A percentile compares a stretch with the other conserved stretches of the same genome.
phyloP scores from a whole-genome alignment of 2,113 vertebrate genomes.

The Prinia subflava region DNA sequence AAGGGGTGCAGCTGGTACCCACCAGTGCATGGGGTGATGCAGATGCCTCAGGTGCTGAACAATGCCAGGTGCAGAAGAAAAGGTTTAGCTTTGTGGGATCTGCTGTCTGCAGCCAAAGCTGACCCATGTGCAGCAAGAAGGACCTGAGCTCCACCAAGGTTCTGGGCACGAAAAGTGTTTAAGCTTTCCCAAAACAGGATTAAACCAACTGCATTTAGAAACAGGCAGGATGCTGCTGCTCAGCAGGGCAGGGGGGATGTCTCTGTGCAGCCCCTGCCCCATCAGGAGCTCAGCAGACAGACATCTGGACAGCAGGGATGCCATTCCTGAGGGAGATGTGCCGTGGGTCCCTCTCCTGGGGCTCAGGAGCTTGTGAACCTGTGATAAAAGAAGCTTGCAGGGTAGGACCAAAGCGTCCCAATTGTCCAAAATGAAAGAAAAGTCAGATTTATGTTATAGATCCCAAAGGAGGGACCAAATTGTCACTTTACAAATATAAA shows the following conservation, averaged over 20 bases:
- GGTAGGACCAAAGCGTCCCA: neutral
- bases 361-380: accelerated
- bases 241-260: neutral
- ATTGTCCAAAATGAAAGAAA: neutral
- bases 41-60: neutral
- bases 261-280: neutral
- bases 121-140: neutral
- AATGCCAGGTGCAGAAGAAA: neutral
- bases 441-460: neutral
- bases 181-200: neutral
- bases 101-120: neutral
- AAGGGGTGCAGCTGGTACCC: neutral
- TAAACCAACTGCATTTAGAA: neutral
- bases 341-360: accelerated
- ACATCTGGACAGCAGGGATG: accelerated
- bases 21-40: no score
- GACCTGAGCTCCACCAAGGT: neutral
- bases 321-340: neutral
- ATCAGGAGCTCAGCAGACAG: accelerated
- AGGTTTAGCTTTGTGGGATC: neutral
- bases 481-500: neutral
- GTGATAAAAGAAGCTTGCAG: neutral
- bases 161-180: neutral
- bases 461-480: neutral
- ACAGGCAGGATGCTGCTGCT: neutral